Base-by-base conservation (phyloP, 2,888 invertebrate genomes). In the Clanis bilineata region DNA sequence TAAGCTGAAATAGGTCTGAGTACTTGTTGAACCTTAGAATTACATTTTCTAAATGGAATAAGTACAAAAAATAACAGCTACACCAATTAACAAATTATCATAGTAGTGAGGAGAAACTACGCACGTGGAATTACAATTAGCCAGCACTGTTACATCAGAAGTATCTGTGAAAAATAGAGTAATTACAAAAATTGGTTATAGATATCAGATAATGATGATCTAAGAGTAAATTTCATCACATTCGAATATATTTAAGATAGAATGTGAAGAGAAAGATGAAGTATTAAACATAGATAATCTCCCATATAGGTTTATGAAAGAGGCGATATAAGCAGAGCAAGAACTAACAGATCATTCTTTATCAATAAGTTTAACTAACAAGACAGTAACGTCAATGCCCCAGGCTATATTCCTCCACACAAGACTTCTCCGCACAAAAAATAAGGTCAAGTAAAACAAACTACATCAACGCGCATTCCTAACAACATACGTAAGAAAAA, bases 371-470 rank as follows among this genome's bases (percentile, higher is more conserved):
- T 32, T 12, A 7, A 10, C 32, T 10, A 10, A 51, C 51, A 51
- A 15, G 51, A 18, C 51, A 32, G 28, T 28, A 47, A 28, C 25
- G 51, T 18, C 28, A 15, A 51, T 28, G 51, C 51, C 28, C 51
- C 51, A 5, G 21, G 51, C 51, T 6, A n/a, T 15, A 47, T 51
- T 32, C 51, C 28, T 32, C 18, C 18, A 51, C 47, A 28, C 51
- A 51, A 32, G 32, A 51, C 32, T 51, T 32, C 28, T 45, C 45
- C 28, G 18, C 32, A 28, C 28, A 51, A 51, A 51, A 51, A 51
- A 51, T 51, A 51, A 51, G 51, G 32, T 51, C 28, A 51, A 10
- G 51, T 51, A 10, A 51, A 51, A 51, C 32, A 28, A 51, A 51
- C 51, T 51, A 28, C 32, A 51, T 51, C 18, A 28, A 51, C 10